Base-by-base conservation (phyloP, 2,888 invertebrate genomes). In the Conistra vaccinii region DNA sequence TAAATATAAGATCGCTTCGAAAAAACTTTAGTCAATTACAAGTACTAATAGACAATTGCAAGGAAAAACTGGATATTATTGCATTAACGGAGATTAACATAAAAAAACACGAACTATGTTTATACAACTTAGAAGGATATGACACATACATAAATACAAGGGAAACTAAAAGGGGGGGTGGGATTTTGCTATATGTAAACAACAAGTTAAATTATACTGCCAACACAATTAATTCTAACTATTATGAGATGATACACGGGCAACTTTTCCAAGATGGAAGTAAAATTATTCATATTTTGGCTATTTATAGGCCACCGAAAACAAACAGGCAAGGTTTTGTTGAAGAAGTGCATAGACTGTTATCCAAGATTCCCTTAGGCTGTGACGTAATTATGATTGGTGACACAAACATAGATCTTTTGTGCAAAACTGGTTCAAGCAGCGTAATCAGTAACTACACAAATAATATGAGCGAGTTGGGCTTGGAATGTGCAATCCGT, bases 391-490 rank as follows among this genome's bases (percentile, higher is more conserved):
- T 72, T 20, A 1, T 72, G n/a, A 35, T 72, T 10, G 72, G 72
- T 23, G 72, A 65, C 2, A 72, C 48, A 6, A 72, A 72, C 39
- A n/a, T 72, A n/a, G 48, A 72, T 58, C 35, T 72, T 12, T 48
- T 72, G 39, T 3, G 48, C 3, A 48, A 48, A 57, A 72, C 63
- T 65, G 55, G 66, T 60, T 51, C 57, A n/a, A n/a, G n/a, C 9
- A 51, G 51, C 12, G 58, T 20, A 1, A 55, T 42, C 23, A 60
- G 35, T 57, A 5, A 71, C 5, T 63, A 65, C 53, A 57, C 29
- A 39, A 73, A 73, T 20, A 67, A 67, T 62, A 73, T 67, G 62
- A 57, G 61, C 9, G 73, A 73, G 60, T 10, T 68, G 1, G 73
- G 73, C 0, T n/a, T 68, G 55, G 73, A 68, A 26, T 73, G 68